phyloP scores from a whole-genome alignment of 1,140 invertebrate species.

The Cardiocondyla obscurior region DNA sequence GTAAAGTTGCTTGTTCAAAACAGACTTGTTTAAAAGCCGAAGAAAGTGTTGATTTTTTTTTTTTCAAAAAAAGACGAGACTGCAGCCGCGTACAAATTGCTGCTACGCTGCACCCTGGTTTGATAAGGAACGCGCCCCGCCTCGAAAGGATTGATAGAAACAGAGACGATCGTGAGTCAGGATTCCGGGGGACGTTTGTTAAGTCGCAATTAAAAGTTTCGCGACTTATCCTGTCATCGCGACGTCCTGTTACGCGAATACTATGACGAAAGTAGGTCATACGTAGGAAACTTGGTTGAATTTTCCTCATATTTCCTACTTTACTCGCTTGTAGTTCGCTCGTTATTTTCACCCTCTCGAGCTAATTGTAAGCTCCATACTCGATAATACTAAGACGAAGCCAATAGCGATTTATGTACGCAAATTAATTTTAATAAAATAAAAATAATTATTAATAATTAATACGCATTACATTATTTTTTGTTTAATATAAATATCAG shows the following conservation, averaged over 20 bases:
- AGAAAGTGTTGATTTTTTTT: not conserved
- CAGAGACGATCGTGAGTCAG: not conserved
- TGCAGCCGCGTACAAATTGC: conserved; percentile 17
- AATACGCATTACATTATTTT: not conserved
- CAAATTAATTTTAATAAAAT: not conserved
- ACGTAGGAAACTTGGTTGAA: conserved; percentile 4
- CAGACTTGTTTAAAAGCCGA: conserved; percentile 24
- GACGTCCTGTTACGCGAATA: conserved; percentile 24
- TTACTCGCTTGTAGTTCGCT: not conserved
- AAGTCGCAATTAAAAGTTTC: conserved; percentile 57
- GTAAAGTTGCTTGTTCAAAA: conserved; percentile 29
- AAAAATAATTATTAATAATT: not conserved
- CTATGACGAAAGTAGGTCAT: conserved; percentile 23
- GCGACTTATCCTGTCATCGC: conserved; percentile 31
- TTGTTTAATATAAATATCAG: not conserved
- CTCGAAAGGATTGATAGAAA: conserved; percentile 11
- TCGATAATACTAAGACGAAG: not conserved
- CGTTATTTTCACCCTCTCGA: not conserved
- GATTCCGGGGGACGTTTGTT: conserved; percentile 11
- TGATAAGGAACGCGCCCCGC: conserved; percentile 1
- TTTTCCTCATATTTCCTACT: not conserved
- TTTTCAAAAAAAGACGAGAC: not conserved
- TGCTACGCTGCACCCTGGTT: no score
- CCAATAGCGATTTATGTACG: no score
- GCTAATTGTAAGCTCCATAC: not conserved